Evolutionary conservation across 2,797 vertebrate species (phyloP), one percentile per base, ranked within the genome.

Genomic region (Ibycter americanus): DNA sequence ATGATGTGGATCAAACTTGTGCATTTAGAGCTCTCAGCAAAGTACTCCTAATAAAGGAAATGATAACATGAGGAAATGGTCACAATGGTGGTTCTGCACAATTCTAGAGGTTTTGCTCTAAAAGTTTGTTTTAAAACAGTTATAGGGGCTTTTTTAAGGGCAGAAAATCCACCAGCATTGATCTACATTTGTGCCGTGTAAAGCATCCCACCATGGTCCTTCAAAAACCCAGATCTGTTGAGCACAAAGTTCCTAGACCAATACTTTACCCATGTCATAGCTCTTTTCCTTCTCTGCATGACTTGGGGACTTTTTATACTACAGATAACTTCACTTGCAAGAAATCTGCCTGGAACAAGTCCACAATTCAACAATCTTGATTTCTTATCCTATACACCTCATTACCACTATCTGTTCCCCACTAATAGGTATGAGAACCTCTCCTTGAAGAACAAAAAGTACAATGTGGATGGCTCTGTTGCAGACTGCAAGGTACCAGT

Each of bases 401-500:
- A 38, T 90, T 72, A 47, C 4, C 17, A 16, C 3, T 58, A 8
- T 42, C 12, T 74, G 6, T 56, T 94, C 13, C n/a, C 15, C 9
- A 21, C 12, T 56, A 66, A 49, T 2, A 79, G 5, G 9, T 34
- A 51, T 1, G 4, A 66, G 42, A 71, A 2, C 34, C 4, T 84
- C 11, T 82, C 22, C 21, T 12, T 32, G 46, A 71, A 71, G 32
- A 85, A 49, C 6, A 74, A 67, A 85, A 66, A 47, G 7, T 80
- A 6, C n/a, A 36, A 15, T 16, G 7, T 44, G 31, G 9, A n/a
- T 40, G 16, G 11, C 10, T 72, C 12, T 56, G 18, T 65, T 63
- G 52, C 5, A 52, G 11, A 7, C 68, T 68, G 19, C 18, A 63
- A 38, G 1, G 0, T 19, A 32, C 0, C 0, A 6, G 20, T 44